phyloP scores from a whole-genome alignment of 92 coral and sea anemone species.

The Heliopora coerulea region DNA sequence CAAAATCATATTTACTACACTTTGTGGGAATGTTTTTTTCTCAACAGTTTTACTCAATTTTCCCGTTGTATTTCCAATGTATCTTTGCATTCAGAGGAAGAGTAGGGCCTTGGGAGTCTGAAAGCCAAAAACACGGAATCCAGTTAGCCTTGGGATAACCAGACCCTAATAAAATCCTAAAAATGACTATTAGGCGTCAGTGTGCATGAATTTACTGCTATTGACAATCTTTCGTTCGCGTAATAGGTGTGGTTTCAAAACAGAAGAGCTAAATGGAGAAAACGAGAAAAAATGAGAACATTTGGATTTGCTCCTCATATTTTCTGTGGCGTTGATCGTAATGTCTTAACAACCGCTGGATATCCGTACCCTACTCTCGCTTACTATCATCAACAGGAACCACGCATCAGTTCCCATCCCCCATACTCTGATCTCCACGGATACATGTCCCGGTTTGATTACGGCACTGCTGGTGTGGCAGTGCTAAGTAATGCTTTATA shows the following conservation, averaged over 20 bases:
- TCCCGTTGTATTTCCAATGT: no score
- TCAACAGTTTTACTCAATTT: no score
- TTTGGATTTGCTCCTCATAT: conserved; percentile 61
- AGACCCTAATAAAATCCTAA: no score
- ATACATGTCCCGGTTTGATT: conserved; percentile 28
- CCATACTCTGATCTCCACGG: conserved; percentile 12
- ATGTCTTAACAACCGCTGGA: conserved; percentile 18
- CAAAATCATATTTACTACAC: no score
- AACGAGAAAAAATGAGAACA: conserved; percentile 94
- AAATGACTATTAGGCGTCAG: no score
- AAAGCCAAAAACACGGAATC: no score
- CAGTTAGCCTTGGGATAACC: no score
- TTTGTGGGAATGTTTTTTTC: no score
- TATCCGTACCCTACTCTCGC: conserved; percentile 35
- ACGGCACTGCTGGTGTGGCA: conserved; percentile 19
- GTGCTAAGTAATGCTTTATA: conserved; percentile 12
- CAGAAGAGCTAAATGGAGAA: conserved; percentile 99
- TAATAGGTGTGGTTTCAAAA: conserved; percentile 97
- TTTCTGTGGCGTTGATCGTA: conserved; percentile 35
- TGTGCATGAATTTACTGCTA: no score
- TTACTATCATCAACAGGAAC: conserved; percentile 30
- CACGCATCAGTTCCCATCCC: not conserved
- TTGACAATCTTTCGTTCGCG: not conserved
- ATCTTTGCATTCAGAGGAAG: no score
- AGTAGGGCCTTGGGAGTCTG: no score